These are phyloP conservation scores for Chrysochloris asiatica DNA, from an alignment of 2,113 vertebrate genomes.

Conservation along the genomic window DNA sequence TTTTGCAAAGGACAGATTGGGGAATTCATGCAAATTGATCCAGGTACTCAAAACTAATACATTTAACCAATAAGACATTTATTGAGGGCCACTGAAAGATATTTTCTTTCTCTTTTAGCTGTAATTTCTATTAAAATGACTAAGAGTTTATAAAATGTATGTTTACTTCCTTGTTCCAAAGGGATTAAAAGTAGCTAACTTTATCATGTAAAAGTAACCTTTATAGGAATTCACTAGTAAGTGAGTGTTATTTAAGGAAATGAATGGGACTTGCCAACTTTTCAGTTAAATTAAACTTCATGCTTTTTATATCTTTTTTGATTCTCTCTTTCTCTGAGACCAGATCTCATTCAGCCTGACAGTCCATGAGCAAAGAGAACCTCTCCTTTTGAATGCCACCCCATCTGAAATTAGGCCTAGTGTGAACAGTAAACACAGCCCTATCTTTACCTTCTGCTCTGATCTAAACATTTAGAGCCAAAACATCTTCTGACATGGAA, in stretches of 20 bases:
- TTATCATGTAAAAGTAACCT: neutral
- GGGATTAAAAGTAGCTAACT: neutral
- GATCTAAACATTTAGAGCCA: neutral
- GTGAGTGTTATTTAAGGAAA: neutral
- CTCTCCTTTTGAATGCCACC: neutral
- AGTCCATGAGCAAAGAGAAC: neutral
- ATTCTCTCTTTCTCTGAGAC: neutral
- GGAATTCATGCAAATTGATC: neutral
- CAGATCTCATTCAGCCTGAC: neutral
- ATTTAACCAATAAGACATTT: neutral
- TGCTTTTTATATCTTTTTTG: no score
- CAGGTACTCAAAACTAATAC: neutral
- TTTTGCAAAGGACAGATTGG: neutral
- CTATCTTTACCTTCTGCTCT: neutral
- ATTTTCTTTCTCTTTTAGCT: neutral
- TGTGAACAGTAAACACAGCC: neutral
- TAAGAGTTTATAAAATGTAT: neutral
- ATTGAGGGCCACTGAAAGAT: neutral
- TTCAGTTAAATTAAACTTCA: no score
- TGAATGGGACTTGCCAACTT: neutral
- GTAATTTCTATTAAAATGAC: slow-evolving; percentile 18
- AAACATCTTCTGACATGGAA: neutral
- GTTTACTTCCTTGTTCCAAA: slow-evolving; percentile 20
- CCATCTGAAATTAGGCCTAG: neutral
- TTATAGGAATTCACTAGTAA: neutral